Evolutionary conservation across 2,113 vertebrate species (phyloP).

Genomic region (Lates calcarifer): DNA sequence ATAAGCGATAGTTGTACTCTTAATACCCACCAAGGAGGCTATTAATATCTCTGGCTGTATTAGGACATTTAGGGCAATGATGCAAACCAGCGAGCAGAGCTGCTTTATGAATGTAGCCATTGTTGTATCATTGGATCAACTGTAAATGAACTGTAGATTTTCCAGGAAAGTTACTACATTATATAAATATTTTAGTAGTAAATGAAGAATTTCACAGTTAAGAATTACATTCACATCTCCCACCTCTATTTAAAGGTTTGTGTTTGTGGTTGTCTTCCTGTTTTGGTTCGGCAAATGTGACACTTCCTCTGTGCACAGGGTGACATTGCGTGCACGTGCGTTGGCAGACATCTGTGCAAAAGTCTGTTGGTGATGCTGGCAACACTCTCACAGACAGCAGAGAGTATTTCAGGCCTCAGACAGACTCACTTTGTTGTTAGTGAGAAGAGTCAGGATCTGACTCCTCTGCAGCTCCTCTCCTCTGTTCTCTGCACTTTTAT

Average conservation of each 20-base stretch:
- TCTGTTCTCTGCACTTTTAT: slow-evolving; percentile 11
- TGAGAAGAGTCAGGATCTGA: too few species aligned
- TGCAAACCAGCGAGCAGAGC: too few species aligned
- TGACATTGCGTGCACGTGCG: background rate
- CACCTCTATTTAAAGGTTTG: background rate
- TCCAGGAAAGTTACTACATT: too few species aligned
- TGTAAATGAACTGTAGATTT: too few species aligned
- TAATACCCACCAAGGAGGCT: too few species aligned
- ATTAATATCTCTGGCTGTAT: background rate
- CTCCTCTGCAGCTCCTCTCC: background rate
- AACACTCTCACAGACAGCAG: background rate
- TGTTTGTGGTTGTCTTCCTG: slow-evolving; percentile 7
- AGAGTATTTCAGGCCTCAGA: background rate
- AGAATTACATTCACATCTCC: too few species aligned
- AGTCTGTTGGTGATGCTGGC: background rate
- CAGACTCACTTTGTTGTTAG: background rate
- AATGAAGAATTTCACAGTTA: too few species aligned
- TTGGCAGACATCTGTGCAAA: background rate
- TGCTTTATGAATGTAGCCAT: too few species aligned
- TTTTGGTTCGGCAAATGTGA: background rate
- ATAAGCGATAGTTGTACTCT: too few species aligned
- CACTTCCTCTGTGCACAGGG: background rate
- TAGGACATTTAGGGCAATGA: too few species aligned
- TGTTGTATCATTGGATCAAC: too few species aligned
- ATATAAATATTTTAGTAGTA: too few species aligned